phyloP scores from a whole-genome alignment of 2,113 vertebrate genomes.

The Notarius quadriscutis region DNA sequence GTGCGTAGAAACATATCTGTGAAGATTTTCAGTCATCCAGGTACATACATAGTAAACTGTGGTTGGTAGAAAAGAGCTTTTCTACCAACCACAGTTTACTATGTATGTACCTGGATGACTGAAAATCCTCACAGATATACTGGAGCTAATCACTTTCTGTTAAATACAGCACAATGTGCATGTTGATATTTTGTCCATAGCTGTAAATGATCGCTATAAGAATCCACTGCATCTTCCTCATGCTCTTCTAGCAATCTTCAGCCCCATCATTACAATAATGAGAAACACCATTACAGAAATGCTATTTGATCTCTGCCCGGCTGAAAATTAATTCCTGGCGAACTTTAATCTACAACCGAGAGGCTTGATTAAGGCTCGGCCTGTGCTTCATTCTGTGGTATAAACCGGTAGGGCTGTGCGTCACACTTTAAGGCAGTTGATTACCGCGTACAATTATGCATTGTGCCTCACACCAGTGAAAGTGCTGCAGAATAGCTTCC shows the following conservation, averaged over 20 bases:
- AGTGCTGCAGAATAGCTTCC: constrained; percentile 47
- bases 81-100: no score
- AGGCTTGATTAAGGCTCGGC: constrained; percentile 55
- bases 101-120: no score
- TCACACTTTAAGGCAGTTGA: constrained; percentile 50
- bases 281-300: constrained; percentile 57
- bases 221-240: constrained; percentile 1
- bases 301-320: constrained; percentile 53
- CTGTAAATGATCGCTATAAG: background rate
- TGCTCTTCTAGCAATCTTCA: constrained; percentile 33
- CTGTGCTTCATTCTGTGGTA: constrained; percentile 42
- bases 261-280: constrained; percentile 53
- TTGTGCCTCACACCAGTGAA: constrained; percentile 47
- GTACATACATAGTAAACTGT: no score
- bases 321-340: constrained; percentile 55
- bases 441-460: constrained; percentile 54
- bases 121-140: no score
- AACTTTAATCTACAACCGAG: constrained; percentile 56
- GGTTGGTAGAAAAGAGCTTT: no score
- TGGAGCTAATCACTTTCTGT: background rate
- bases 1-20: no score
- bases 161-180: background rate
- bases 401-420: constrained; percentile 34
- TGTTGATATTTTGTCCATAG: background rate
- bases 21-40: no score